Conservation (phyloP, 2,888 invertebrate species). For the Andrena praecox region DNA sequence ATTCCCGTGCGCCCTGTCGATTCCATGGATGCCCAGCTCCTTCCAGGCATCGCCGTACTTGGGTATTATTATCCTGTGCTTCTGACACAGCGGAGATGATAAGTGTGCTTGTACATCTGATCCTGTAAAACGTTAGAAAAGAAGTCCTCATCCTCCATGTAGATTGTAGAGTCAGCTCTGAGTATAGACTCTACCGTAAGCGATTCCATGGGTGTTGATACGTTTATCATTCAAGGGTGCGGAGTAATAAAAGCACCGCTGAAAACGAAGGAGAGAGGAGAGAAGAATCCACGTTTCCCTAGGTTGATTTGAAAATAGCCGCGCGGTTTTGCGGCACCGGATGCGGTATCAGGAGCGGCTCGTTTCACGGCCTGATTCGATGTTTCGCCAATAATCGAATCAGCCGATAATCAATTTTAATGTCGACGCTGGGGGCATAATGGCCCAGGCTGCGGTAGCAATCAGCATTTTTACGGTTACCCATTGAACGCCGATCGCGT, state of each 20-base stretch:
- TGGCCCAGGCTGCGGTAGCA: not conserved
- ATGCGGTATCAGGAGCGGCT: not conserved
- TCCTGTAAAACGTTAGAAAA: too few species aligned
- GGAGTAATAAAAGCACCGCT: not conserved
- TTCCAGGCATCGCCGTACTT: not conserved
- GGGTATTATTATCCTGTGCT: too few species aligned
- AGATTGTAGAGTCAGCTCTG: too few species aligned
- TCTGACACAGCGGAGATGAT: too few species aligned
- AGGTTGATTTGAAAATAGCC: not conserved
- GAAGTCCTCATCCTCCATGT: too few species aligned
- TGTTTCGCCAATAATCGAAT: slow-evolving; percentile 32
- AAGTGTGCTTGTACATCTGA: not conserved
- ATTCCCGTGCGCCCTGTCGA: slow-evolving; percentile 18
- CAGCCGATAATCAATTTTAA: slow-evolving; percentile 31
- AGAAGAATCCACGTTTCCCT: not conserved
- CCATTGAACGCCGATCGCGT: not conserved
- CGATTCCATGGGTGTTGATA: too few species aligned
- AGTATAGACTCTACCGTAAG: too few species aligned
- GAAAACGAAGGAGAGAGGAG: not conserved
- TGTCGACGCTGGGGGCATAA: not conserved
- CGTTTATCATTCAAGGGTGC: too few species aligned
- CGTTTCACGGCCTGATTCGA: slow-evolving; percentile 11
- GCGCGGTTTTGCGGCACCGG: not conserved
- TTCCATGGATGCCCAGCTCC: not conserved
- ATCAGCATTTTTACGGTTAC: slow-evolving; percentile 13